These are phyloP conservation scores for Patella caerulea DNA, from an alignment of 2,888 invertebrate genomes.

Conservation along the genomic window DNA sequence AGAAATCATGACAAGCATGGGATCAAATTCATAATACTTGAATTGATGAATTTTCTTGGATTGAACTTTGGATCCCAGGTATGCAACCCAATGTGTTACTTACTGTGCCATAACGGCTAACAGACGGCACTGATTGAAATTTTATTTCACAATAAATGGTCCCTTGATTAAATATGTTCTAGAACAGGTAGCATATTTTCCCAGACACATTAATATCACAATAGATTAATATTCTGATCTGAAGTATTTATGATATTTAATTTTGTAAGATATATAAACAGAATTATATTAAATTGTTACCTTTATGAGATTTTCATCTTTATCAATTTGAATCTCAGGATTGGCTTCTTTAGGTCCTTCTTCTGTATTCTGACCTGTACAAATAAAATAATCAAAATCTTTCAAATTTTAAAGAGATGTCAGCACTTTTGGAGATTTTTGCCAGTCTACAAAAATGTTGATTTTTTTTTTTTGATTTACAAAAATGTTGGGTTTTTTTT, in stretches of 20 bases:
- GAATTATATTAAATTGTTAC: too few relatives aligned
- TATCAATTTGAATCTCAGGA: constrained; percentile 75
- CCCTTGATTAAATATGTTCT: too few relatives aligned
- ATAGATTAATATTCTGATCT: not conserved
- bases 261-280: too few relatives aligned
- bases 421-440: not conserved
- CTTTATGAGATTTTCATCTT: constrained; percentile 81
- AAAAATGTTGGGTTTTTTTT: not conserved
- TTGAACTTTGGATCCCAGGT: too few relatives aligned
- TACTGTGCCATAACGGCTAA: too few relatives aligned
- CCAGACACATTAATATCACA: not conserved
- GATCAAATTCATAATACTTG: too few relatives aligned
- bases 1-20: not conserved
- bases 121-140: too few relatives aligned
- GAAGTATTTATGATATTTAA: not conserved
- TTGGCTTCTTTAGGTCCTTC: constrained; percentile 65
- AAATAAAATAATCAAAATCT: not conserved
- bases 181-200: too few relatives aligned
- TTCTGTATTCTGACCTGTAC: constrained; percentile 53
- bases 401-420: not conserved
- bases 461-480: too few relatives aligned
- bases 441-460: not conserved
- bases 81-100: too few relatives aligned
- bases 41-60: too few relatives aligned
- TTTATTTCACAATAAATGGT: too few relatives aligned